Conservation (phyloP, 2,113 vertebrate genomes). For the Melanostigma gelatinosum region DNA sequence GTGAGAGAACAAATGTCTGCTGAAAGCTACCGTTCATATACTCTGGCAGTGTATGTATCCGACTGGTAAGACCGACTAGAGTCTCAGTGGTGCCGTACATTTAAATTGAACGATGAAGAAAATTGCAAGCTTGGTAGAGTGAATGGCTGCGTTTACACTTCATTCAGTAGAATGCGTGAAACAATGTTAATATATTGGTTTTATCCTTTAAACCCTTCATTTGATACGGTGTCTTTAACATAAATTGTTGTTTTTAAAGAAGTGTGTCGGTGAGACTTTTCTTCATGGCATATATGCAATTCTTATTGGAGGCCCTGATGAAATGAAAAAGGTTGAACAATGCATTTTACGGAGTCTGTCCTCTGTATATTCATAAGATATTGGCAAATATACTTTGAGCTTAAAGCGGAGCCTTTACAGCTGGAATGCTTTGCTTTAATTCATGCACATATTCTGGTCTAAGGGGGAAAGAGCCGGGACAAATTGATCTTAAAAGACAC, state of each 20-base stretch:
- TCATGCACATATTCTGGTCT: constrained; percentile 56
- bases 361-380: constrained; percentile 5
- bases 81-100: not conserved
- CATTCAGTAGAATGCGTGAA: not conserved
- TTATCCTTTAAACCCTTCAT: not conserved
- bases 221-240: not conserved
- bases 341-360: not conserved
- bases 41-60: not conserved
- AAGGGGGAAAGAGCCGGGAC: constrained; percentile 59
- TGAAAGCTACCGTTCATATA: constrained; percentile 29
- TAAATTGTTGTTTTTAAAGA: not conserved
- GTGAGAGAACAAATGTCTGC: constrained; percentile 34
- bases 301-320: not conserved
- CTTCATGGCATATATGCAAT: not conserved
- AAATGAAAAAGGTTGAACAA: constrained; percentile 15
- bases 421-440: constrained; percentile 56
- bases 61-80: not conserved
- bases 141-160: constrained; percentile 8
- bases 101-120: constrained; percentile 10
- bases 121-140: constrained; percentile 16
- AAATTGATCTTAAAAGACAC: constrained; percentile 76
- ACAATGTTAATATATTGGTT: not conserved
- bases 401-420: constrained; percentile 47
- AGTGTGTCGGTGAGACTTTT: not conserved
- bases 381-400: constrained; percentile 4